Evolutionary conservation across 2,888 invertebrate genomes (phyloP).

Genomic region (Amphimallon solstitiale): DNA sequence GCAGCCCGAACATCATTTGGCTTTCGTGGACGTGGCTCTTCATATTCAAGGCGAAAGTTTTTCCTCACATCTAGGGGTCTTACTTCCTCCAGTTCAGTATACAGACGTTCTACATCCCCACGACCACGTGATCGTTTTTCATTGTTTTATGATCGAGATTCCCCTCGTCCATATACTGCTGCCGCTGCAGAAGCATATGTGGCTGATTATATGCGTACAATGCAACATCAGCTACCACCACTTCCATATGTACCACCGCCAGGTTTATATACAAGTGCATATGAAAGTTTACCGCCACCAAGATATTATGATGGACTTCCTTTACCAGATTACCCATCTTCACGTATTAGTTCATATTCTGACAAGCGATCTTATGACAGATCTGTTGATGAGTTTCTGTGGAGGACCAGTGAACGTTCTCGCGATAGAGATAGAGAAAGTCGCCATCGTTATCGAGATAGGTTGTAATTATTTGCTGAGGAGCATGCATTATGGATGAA

Average conservation of each 20-base stretch:
- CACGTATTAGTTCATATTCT: conserved; percentile 66
- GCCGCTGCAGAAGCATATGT: conserved; percentile 87
- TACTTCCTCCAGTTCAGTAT: conserved; percentile 64
- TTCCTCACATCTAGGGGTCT: conserved; percentile 74
- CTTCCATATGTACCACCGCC: conserved; percentile 83
- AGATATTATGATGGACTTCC: conserved; percentile 85
- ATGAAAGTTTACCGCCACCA: conserved; percentile 75
- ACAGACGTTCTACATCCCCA: conserved; percentile 70
- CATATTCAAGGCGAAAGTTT: conserved; percentile 70
- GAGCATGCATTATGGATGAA: background rate
- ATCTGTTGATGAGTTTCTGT: conserved; percentile 87
- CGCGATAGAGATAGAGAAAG: conserved; percentile 61
- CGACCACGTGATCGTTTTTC: conserved; percentile 70
- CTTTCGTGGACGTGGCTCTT: conserved; percentile 63
- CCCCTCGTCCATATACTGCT: conserved; percentile 63
- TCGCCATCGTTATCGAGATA: conserved; percentile 64
- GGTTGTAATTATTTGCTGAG: conserved; percentile 47
- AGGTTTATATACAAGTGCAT: conserved; percentile 63
- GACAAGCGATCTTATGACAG: conserved; percentile 88
- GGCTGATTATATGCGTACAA: conserved; percentile 88
- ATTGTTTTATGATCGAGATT: conserved; percentile 71
- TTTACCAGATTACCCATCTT: conserved; percentile 77
- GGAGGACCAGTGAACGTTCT: conserved; percentile 79
- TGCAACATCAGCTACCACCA: conserved; percentile 87
- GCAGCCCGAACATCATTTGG: conserved; percentile 64